Evolutionary conservation across 2,888 invertebrate genomes (phyloP).

Genomic region (Stegana nigrithorax): DNA sequence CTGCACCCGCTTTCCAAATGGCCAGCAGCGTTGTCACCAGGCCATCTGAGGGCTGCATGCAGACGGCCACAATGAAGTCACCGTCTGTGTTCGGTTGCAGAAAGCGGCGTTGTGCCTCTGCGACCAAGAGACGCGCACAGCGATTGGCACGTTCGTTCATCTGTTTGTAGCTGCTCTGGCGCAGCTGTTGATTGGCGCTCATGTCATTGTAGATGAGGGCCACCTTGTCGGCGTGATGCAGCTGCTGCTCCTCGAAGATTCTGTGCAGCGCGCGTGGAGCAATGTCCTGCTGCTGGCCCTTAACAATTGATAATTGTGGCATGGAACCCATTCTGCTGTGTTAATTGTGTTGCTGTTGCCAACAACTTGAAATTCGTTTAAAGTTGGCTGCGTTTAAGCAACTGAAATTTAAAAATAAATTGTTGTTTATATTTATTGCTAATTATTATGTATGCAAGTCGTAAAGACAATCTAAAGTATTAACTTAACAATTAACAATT

Average conservation of each 20-base stretch:
- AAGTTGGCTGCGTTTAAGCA: background rate
- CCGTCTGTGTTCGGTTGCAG: constrained; percentile 73
- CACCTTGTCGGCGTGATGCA: constrained; percentile 70
- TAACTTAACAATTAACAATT: no score
- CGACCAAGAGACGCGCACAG: constrained; percentile 67
- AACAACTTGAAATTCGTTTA: no score
- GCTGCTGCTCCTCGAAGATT: constrained; percentile 73
- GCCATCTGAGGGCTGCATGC: constrained; percentile 81
- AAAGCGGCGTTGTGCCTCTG: constrained; percentile 54
- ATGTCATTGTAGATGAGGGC: constrained; percentile 75
- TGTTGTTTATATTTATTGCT: no score
- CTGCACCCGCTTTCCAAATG: constrained; percentile 84
- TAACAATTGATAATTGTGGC: constrained; percentile 79
- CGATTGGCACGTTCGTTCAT: constrained; percentile 69
- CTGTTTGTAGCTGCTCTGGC: constrained; percentile 66
- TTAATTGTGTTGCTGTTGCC: no score
- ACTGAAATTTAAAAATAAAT: background rate
- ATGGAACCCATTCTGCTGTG: constrained; percentile 76
- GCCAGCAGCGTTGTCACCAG: constrained; percentile 77
- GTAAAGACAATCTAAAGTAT: no score
- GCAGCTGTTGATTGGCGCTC: constrained; percentile 32
- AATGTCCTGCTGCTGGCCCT: constrained; percentile 72
- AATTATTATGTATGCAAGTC: no score
- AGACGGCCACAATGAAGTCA: constrained; percentile 81
- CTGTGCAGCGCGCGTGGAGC: constrained; percentile 72